phyloP scores from a whole-genome alignment of 2,113 vertebrate genomes.

The Corvus hawaiiensis region DNA sequence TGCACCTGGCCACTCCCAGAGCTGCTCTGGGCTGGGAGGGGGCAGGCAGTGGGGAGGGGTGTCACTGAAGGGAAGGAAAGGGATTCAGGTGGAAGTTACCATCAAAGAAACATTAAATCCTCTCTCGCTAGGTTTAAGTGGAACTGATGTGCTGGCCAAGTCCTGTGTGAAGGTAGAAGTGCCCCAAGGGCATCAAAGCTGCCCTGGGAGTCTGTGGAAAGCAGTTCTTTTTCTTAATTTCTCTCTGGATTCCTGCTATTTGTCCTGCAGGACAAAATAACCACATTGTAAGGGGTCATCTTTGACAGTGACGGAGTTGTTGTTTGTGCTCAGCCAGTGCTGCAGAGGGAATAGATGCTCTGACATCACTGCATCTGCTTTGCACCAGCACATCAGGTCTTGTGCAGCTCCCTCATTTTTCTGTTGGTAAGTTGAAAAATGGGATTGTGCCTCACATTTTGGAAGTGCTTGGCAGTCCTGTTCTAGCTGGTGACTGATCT shows the following conservation, averaged over 20 bases:
- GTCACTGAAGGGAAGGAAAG: neutral
- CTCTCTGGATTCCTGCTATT: neutral
- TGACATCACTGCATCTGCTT: neutral
- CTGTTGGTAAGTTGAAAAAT: neutral
- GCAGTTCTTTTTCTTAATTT: neutral
- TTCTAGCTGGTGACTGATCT: neutral
- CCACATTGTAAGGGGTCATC: neutral
- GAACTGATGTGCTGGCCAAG: neutral
- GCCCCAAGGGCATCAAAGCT: rapidly evolving
- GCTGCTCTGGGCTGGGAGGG: conserved; percentile 56
- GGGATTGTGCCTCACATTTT: neutral
- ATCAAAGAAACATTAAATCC: neutral
- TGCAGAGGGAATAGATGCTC: neutral
- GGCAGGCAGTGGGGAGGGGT: rapidly evolving
- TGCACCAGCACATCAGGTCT: neutral
- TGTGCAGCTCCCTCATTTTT: neutral
- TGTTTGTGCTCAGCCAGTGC: neutral
- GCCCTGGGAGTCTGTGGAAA: neutral
- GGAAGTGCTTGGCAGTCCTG: neutral
- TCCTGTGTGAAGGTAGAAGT: neutral
- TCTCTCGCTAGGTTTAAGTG: neutral
- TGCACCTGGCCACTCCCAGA: neutral
- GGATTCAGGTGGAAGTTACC: neutral
- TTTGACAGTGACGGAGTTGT: neutral
- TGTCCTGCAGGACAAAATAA: neutral